Base-by-base conservation (phyloP, 2,797 vertebrate genomes). In the Tenualosa ilisha region DNA sequence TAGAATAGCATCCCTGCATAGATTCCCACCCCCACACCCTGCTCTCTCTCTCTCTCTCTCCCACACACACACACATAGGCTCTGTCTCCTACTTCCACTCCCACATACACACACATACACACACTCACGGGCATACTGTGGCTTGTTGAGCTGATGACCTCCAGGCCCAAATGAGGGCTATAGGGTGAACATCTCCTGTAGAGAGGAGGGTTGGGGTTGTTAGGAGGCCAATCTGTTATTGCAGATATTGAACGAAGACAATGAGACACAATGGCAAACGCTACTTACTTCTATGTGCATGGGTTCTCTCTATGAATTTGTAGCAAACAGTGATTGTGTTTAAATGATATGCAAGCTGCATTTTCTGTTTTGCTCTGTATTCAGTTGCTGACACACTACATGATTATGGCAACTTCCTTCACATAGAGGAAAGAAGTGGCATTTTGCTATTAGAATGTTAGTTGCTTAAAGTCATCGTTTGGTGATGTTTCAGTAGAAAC, bases 1-100 rank as follows among this genome's bases (percentile, higher is more conserved):
- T 89, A 84, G 91, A 92, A 93, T 90, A 92, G 92, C 90, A 90
- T 91, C 89, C 91, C 89, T 91, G 92, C 93, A 91, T 94, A 91
- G 84, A 85, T 90, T 90, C 90, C 92, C 90, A 91, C 88, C 91
- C 90, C 88, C 91, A 88, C 89, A 93, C 93, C 93, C 91, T 91
- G 90, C 92, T 46, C 40, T 46, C 91, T 91, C 87, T 63, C 86
- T 85, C 15, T 81, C 24, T 54, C 63, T 49, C 59, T 49, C 40
- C 75, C 82, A 63, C 59, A 68, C 43, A 87, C 84, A 89, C 81
- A 26, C 63, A 26, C 24, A 26, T 26, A 37, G 1, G 3, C 37
- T 75, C 15, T 75, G 15, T 75, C 13, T 75, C 17, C 50, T 51
- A 12, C 8, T 51, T 51, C 50, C 50, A 6, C 8, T 51, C 8